Conservation (phyloP, 2,113 vertebrate genomes). For the Phrynosoma platyrhinos region DNA sequence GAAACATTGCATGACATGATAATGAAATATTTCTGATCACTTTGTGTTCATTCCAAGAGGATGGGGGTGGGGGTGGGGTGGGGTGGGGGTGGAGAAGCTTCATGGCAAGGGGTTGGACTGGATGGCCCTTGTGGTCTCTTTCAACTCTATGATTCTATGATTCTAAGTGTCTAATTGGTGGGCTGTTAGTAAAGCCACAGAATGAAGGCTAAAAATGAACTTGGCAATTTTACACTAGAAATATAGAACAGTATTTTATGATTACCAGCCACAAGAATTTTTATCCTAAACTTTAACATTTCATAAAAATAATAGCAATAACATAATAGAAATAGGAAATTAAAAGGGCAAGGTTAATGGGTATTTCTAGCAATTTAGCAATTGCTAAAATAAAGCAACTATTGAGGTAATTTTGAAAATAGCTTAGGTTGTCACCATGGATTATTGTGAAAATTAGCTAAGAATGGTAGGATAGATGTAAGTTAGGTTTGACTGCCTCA, state of each 20-base stretch:
- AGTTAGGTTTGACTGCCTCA: neutral
- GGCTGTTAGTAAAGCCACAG: neutral
- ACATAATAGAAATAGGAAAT: slow-evolving; percentile 19
- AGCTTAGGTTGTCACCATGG: neutral
- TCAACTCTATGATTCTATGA: too few species aligned
- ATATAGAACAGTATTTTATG: neutral
- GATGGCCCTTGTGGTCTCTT: too few species aligned
- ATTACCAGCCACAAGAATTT: neutral
- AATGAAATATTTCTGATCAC: neutral
- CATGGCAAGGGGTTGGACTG: too few species aligned
- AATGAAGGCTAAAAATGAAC: neutral
- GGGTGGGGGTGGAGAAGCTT: neutral
- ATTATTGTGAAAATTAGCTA: neutral
- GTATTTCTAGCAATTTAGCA: slow-evolving; percentile 11
- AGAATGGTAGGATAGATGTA: slow-evolving; percentile 12
- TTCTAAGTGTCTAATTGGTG: neutral
- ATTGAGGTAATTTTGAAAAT: neutral
- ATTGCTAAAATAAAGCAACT: neutral
- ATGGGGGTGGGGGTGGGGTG: too few species aligned
- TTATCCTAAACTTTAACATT: neutral
- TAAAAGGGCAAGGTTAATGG: slow-evolving; percentile 14
- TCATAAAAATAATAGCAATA: slow-evolving; percentile 13
- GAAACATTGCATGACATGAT: neutral
- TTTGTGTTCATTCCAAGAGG: neutral
- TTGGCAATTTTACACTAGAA: neutral